Conservation (phyloP, 1,140 invertebrate species). For the Heliconius eleuchia region DNA sequence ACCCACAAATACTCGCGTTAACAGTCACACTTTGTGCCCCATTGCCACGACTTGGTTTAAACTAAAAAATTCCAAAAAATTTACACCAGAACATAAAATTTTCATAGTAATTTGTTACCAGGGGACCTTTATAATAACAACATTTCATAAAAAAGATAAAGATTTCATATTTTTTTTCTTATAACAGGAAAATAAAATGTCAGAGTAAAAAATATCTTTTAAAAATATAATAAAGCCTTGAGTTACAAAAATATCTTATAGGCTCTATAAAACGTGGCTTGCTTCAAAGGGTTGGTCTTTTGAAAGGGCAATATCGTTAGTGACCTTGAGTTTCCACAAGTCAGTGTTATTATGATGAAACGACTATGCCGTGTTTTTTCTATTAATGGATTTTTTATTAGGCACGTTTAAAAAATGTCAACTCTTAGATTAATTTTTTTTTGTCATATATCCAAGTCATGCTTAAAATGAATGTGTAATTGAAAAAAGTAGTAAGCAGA, state of each 20-base stretch:
- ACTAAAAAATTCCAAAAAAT: too few species aligned
- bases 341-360: constrained; percentile 15
- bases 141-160: not conserved
- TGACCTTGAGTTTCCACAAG: constrained; percentile 7
- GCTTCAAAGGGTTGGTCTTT: constrained; percentile 36
- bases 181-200: constrained; percentile 10
- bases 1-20: too few species aligned
- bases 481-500: too few species aligned
- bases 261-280: constrained; percentile 21
- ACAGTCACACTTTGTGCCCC: too few species aligned
- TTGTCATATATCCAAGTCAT: too few species aligned
- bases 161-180: not conserved
- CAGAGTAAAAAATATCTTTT: not conserved
- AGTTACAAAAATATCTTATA: constrained; percentile 23
- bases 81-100: too few species aligned
- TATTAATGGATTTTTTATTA: not conserved
- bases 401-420: too few species aligned
- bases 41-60: too few species aligned
- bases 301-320: constrained; percentile 31
- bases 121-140: too few species aligned
- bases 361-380: constrained; percentile 1
- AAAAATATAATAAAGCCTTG: constrained; percentile 15
- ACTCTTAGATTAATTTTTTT: too few species aligned
- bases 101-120: too few species aligned
- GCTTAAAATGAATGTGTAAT: too few species aligned